These are phyloP conservation scores for Drosophila triauraria DNA, from an alignment of 1,140 invertebrate species.

Conservation along the genomic window DNA sequence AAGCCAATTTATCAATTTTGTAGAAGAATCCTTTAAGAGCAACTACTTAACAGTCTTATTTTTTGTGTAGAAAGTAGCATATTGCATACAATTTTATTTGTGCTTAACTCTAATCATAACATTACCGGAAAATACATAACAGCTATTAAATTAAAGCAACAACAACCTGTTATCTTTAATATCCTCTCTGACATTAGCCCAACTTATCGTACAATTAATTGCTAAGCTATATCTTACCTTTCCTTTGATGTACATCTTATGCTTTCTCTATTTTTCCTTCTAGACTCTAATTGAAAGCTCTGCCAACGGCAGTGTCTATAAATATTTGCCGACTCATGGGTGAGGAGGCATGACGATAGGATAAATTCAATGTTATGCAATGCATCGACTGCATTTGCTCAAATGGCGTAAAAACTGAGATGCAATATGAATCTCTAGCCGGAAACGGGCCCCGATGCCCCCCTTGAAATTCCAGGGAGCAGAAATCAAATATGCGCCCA, in stretches of 20 bases:
- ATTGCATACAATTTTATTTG: too few species aligned
- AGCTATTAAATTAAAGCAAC: not conserved
- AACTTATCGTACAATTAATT: slow-evolving; percentile 3
- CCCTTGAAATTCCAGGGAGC: slow-evolving; percentile 38
- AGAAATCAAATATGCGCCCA: slow-evolving; percentile 73
- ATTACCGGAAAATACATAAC: not conserved
- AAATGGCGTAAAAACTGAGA: slow-evolving; percentile 68
- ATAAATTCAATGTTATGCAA: slow-evolving; percentile 45
- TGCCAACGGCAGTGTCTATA: slow-evolving; percentile 8
- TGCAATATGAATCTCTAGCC: slow-evolving; percentile 39
- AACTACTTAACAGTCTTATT: too few species aligned
- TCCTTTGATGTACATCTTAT: not conserved
- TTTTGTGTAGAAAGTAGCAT: too few species aligned
- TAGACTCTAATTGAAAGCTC: slow-evolving; percentile 11
- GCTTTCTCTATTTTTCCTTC: not conserved
- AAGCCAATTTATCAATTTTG: too few species aligned
- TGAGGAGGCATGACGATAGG: not conserved
- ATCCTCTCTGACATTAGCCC: not conserved
- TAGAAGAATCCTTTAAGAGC: too few species aligned
- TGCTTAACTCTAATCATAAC: too few species aligned
- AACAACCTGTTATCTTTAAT: not conserved
- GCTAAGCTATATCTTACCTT: slow-evolving; percentile 5
- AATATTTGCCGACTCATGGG: slow-evolving; percentile 20
- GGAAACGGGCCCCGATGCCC: slow-evolving; percentile 29
- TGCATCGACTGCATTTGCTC: slow-evolving; percentile 45